Evolutionary conservation across 1,140 invertebrate genomes (phyloP), one percentile per base, ranked within the genome.

Genomic region (Listronotus bonariensis): DNA sequence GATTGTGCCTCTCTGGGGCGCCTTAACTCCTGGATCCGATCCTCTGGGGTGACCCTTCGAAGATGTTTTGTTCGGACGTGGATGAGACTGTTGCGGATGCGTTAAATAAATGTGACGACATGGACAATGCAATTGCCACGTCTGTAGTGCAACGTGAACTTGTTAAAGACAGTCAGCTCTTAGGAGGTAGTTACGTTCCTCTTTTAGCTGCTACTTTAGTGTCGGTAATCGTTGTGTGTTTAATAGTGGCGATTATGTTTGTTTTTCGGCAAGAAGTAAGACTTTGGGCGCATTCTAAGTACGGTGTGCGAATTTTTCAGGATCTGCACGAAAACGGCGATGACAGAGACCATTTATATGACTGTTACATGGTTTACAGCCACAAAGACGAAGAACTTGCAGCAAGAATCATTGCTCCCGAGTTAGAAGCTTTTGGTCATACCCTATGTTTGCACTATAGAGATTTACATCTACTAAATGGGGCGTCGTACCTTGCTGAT

Each of bases 311-410:
- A 32, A 80, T 93, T 38, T 90, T 89, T 60, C 82, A 85, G 80
- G 82, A 84, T 80, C 71, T 79, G 69, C 69, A 82, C 68, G 75
- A 82, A 69, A 67, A 78, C 6, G 81, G 81, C 20, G 80, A 81
- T 41, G 88, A 90, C 74, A 83, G 85, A 34, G 89, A 91, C 74
- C 86, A 89, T 59, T 81, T 92, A 34, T 93, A 92, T 78, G 93
- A 95, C 74, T 92, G 91, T 43, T 95, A 93, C 78, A 83, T 95
- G 74, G 88, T 93, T 62, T 94, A 94, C 81, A 92, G 90, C 79
- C 87, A 89, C 69, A 88, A 92, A 77, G 92, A 95, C 79, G 88
- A 91, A 49, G 86, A 90, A 67, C 91, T 93, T 70, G 88, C 93
- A 5, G 83, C 87, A 12, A 84, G 91, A 72, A 87, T 88, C 62